These are phyloP conservation scores for Eupsittula cactorum DNA, from an alignment of 2,113 vertebrate genomes.

Conservation along the genomic window DNA sequence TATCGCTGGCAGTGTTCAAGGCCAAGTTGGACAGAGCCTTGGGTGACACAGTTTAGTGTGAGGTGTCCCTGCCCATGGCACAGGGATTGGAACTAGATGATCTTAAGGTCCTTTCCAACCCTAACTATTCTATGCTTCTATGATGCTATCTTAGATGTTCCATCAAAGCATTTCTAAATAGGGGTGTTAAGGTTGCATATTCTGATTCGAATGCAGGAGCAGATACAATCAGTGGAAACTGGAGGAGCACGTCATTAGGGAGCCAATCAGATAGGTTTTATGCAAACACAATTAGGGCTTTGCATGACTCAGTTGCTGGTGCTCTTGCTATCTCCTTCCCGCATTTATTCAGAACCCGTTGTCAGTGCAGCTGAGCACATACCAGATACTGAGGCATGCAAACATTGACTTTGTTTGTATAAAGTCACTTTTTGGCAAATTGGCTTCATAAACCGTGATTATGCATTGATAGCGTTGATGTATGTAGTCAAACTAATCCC, in stretches of 20 bases:
- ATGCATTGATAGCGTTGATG: background rate
- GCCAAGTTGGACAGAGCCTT: too few species aligned
- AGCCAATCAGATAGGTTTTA: background rate
- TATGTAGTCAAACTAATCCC: background rate
- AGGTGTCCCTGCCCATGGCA: too few species aligned
- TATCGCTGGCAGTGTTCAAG: too few species aligned
- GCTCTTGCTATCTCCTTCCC: background rate
- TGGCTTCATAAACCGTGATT: background rate
- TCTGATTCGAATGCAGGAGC: background rate
- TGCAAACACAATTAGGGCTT: background rate
- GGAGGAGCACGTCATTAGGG: background rate
- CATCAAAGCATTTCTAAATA: fast-evolving
- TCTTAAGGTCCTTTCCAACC: too few species aligned
- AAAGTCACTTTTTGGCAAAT: background rate
- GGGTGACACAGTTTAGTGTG: too few species aligned
- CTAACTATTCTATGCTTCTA: too few species aligned
- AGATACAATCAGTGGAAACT: background rate
- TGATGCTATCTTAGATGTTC: background rate
- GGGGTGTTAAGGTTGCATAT: background rate
- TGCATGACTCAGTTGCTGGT: background rate
- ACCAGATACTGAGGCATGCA: background rate
- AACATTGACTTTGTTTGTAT: background rate
- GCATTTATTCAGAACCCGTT: background rate
- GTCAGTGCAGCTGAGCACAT: background rate
- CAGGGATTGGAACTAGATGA: too few species aligned